Conservation (phyloP, 1,140 invertebrate genomes). For the Solenopsis fugax region DNA sequence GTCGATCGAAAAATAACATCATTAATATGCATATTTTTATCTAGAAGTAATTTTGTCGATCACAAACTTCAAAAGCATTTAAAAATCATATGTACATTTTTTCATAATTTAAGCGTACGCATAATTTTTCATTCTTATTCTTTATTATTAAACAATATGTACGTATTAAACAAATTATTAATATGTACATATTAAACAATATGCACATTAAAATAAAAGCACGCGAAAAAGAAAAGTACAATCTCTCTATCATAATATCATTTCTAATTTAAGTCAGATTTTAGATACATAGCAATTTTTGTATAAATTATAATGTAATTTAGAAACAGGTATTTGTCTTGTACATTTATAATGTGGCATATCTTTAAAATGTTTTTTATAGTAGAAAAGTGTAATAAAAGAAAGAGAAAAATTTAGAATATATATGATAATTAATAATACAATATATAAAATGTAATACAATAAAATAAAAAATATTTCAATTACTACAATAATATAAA, state of each 20-base stretch:
- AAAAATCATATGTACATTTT: background rate
- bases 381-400: background rate
- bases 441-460: background rate
- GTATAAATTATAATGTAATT: background rate
- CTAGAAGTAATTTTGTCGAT: background rate
- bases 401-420: background rate
- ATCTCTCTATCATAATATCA: background rate
- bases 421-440: background rate
- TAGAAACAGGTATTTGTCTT: background rate
- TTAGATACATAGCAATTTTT: slow-evolving; percentile 2
- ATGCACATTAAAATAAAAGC: background rate
- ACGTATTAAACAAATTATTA: too few relatives aligned
- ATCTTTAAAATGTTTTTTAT: background rate
- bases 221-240: background rate
- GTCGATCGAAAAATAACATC: slow-evolving; percentile 46
- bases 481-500: background rate
- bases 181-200: background rate
- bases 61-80: slow-evolving; percentile 5
- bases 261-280: background rate
- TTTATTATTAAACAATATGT: too few relatives aligned
- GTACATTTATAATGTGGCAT: background rate
- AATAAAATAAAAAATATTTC: background rate
- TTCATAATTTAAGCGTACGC: background rate
- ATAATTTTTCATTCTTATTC: background rate
- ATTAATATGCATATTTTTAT: slow-evolving; percentile 38